Conservation (phyloP, 2,797 vertebrate genomes). For the Tadarida brasiliensis region DNA sequence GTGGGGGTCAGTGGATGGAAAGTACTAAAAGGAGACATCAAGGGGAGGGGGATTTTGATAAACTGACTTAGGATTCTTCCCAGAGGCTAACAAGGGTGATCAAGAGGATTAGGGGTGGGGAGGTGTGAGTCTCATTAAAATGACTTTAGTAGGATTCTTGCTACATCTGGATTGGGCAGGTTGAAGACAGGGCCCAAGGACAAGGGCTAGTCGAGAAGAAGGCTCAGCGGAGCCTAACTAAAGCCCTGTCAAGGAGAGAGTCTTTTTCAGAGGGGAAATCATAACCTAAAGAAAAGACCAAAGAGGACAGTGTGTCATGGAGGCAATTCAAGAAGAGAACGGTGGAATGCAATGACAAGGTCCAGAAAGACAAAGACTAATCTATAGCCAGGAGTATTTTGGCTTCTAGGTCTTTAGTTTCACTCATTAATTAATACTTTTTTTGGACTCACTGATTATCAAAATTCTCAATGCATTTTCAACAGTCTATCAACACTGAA, state of each 20-base stretch:
- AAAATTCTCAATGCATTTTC: conserved; percentile 23
- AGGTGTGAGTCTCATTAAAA: background rate
- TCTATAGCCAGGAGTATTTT: background rate
- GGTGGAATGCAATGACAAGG: background rate
- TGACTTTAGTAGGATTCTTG: background rate
- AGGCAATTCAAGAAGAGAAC: background rate
- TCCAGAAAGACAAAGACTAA: background rate
- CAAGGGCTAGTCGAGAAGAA: background rate
- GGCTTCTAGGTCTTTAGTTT: background rate
- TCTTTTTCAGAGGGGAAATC: background rate
- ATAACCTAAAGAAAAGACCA: background rate
- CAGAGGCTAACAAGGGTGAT: background rate
- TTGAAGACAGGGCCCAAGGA: background rate
- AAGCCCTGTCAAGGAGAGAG: background rate
- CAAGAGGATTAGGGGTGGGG: background rate
- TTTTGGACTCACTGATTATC: background rate
- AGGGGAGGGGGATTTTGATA: background rate
- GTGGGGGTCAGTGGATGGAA: background rate
- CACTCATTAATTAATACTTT: background rate
- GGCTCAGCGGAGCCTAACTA: background rate
- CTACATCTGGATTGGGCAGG: background rate
- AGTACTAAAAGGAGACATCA: background rate
- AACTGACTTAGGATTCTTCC: background rate
- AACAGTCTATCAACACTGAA: background rate
- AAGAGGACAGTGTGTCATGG: background rate